phyloP scores from a whole-genome alignment of 2,888 invertebrate species.

The Stratiomys singularior region DNA sequence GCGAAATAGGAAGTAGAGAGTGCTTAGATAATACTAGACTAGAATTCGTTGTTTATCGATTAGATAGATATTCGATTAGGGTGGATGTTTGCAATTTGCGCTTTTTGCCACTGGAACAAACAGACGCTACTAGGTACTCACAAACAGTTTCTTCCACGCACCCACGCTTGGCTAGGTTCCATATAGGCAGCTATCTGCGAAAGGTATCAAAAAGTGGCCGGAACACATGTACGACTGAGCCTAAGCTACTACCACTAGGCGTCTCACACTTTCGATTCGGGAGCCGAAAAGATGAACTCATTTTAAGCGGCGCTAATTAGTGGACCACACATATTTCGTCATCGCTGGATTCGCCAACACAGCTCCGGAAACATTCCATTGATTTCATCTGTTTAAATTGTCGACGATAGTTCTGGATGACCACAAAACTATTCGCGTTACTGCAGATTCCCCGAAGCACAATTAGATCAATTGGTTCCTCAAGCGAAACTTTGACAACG shows the following conservation, averaged over 20 bases:
- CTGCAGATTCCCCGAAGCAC: neutral
- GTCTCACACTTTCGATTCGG: neutral
- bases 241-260: neutral
- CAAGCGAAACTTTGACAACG: neutral
- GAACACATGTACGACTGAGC: slow-evolving; percentile 22
- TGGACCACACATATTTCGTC: slow-evolving; percentile 26
- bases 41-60: slow-evolving; percentile 16
- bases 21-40: neutral
- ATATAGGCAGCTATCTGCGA: neutral
- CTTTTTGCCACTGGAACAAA: neutral
- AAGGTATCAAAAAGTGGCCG: neutral
- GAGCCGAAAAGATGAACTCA: slow-evolving; percentile 12
- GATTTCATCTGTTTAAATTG: neutral
- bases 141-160: neutral
- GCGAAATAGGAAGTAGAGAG: neutral
- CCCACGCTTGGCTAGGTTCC: neutral
- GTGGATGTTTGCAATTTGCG: neutral
- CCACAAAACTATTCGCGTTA: neutral
- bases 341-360: neutral
- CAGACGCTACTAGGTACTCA: neutral
- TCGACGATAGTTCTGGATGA: neutral
- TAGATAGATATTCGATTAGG: neutral
- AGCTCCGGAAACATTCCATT: slow-evolving; percentile 37
- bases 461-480: neutral
- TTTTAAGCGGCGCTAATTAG: slow-evolving; percentile 23